Percentiles rank a stretch among this genome's conserved stretches.
phyloP scores from a whole-genome alignment of 2,888 invertebrate genomes.

The Merodon equestris region DNA sequence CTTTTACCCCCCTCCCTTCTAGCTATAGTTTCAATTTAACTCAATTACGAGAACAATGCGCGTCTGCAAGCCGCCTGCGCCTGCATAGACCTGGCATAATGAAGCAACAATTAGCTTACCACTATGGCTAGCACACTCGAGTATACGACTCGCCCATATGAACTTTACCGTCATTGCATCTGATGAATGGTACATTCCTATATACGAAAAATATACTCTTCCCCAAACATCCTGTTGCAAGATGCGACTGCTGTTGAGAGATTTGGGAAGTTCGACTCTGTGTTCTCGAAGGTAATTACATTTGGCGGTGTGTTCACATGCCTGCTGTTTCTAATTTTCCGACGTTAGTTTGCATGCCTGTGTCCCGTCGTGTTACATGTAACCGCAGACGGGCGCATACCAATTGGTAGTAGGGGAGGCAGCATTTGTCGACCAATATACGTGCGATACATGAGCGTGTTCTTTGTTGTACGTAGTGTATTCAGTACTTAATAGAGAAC shows the following conservation, averaged over 20 bases:
- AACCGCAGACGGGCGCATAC: not conserved
- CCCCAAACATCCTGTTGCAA: not conserved
- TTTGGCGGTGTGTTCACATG: slow-evolving; percentile 37
- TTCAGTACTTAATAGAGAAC: too few relatives aligned
- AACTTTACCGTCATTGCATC: slow-evolving; percentile 6
- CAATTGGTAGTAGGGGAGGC: not conserved
- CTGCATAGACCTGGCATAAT: slow-evolving; percentile 1
- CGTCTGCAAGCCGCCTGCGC: not conserved
- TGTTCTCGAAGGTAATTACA: slow-evolving; percentile 36
- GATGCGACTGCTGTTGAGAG: slow-evolving; percentile 25
- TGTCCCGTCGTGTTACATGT: slow-evolving; percentile 5
- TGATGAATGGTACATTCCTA: slow-evolving; percentile 18
- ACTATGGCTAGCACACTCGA: slow-evolving; percentile 14
- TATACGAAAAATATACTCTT: not conserved
- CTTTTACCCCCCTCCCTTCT: not conserved
- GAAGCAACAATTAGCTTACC: slow-evolving; percentile 41
- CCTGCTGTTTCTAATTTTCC: slow-evolving; percentile 38
- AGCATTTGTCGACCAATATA: slow-evolving; percentile 1
- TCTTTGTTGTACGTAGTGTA: not conserved
- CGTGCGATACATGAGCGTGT: not conserved
- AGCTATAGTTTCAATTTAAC: not conserved
- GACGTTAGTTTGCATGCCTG: slow-evolving; percentile 35
- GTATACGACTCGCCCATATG: slow-evolving; percentile 4
- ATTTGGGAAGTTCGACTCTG: slow-evolving; percentile 21
- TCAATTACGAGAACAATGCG: slow-evolving; percentile 20